Conservation (phyloP, 2,888 invertebrate species). For the Cantharis rufa region DNA sequence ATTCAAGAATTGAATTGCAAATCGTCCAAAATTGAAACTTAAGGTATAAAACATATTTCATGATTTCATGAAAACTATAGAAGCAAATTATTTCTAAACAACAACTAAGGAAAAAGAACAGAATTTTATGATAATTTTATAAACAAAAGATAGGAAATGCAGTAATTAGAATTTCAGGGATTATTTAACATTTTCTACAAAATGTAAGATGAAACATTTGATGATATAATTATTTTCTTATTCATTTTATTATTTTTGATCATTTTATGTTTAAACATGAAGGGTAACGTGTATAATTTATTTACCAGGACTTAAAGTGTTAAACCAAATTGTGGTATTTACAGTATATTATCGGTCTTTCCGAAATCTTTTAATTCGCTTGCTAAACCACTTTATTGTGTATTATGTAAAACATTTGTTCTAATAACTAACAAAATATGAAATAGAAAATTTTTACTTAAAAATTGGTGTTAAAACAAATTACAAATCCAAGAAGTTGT, state of each 20-base stretch:
- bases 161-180: no score
- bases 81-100: no score
- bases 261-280: background rate
- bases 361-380: background rate
- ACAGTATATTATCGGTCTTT: background rate
- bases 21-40: no score
- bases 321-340: background rate
- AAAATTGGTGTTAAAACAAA: background rate
- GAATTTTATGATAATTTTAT: no score
- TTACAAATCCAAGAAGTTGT: background rate
- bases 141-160: no score
- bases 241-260: background rate
- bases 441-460: background rate
- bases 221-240: background rate
- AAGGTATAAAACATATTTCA: no score
- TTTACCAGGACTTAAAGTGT: background rate
- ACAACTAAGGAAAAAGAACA: no score
- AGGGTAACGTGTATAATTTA: background rate
- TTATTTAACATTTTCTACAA: background rate
- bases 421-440: background rate
- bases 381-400: background rate
- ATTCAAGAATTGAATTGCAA: no score
- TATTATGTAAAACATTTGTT: background rate
- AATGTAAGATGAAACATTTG: background rate
- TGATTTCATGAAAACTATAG: no score